phyloP scores from a whole-genome alignment of 2,888 invertebrate genomes.

The Ganaspis brasiliensis region DNA sequence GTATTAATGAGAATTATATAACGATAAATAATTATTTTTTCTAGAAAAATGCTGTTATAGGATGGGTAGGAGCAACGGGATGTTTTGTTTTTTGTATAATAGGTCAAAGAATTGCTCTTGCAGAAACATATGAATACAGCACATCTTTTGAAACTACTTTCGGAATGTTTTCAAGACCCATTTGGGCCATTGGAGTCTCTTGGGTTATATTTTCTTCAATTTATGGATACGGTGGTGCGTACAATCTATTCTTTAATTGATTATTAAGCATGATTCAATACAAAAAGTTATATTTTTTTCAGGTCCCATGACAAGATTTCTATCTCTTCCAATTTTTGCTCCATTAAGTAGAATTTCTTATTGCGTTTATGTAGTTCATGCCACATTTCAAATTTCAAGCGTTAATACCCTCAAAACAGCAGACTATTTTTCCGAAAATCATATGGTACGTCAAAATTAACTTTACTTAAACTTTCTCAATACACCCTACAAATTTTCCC shows the following conservation, averaged over 20 bases:
- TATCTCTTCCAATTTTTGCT: constrained; percentile 62
- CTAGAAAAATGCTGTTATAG: constrained; percentile 53
- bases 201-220: constrained; percentile 82
- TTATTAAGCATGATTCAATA: no score
- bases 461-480: no score
- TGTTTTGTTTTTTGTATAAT: constrained; percentile 61
- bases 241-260: no score
- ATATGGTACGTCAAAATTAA: constrained; percentile 44
- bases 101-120: constrained; percentile 68
- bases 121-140: constrained; percentile 74
- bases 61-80: constrained; percentile 60
- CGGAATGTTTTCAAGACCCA: constrained; percentile 78
- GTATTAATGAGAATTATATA: neutral
- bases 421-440: constrained; percentile 55
- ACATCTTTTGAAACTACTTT: constrained; percentile 77
- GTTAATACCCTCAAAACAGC: constrained; percentile 44
- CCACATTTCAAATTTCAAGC: constrained; percentile 56
- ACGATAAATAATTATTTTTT: no score
- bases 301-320: constrained; percentile 61
- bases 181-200: constrained; percentile 81
- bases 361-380: constrained; percentile 65
- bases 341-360: constrained; percentile 68
- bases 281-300: constrained; percentile 23
- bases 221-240: constrained; percentile 81
- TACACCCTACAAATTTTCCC: no score